Conservation (phyloP, 2,888 invertebrate species). For the Lamproptera curius region DNA sequence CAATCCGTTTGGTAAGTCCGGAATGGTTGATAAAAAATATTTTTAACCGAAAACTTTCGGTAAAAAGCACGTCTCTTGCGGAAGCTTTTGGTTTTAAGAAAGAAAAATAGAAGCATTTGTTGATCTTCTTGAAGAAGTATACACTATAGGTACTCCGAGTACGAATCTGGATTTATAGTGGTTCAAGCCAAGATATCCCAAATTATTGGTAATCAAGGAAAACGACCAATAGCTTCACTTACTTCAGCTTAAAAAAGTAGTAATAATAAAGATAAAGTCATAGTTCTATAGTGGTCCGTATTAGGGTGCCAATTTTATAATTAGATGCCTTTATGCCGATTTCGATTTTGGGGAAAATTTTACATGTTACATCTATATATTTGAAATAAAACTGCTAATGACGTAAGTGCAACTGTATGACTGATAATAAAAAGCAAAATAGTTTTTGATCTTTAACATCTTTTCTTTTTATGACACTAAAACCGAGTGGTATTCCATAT, state of each 20-base stretch:
- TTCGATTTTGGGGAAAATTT: not conserved
- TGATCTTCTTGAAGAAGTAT: no score
- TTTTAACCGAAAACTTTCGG: not conserved
- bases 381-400: not conserved
- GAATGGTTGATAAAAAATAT: no score
- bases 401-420: no score
- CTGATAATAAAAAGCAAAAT: not conserved
- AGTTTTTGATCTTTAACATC: not conserved
- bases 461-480: not conserved
- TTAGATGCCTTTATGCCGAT: not conserved
- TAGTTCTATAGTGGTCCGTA: no score
- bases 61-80: not conserved
- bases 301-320: not conserved
- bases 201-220: constrained; percentile 20
- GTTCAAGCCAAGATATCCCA: constrained; percentile 28
- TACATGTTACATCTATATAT: not conserved
- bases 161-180: constrained; percentile 28
- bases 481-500: not conserved
- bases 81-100: not conserved
- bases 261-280: no score
- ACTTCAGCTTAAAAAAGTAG: constrained; percentile 25
- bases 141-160: constrained; percentile 26
- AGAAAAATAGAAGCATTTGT: not conserved
- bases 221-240: constrained; percentile 21
- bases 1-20: no score